Evolutionary conservation across 2,888 invertebrate species (phyloP).

Genomic region (Antheraea yamamai): DNA sequence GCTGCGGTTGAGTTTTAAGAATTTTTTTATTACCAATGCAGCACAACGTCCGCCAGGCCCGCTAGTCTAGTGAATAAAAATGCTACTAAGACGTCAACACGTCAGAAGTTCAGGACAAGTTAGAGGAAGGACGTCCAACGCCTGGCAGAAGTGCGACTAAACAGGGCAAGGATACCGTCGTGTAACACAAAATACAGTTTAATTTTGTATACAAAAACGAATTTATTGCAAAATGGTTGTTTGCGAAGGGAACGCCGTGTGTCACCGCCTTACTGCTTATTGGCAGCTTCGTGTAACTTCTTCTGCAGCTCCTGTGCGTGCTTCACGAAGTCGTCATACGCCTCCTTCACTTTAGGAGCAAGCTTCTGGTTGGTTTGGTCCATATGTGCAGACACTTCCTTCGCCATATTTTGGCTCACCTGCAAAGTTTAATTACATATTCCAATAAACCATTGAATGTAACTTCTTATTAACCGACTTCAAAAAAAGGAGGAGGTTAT

Average conservation of each 20-base stretch:
- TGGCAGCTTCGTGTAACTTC: slow-evolving; percentile 70
- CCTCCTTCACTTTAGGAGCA: slow-evolving; percentile 65
- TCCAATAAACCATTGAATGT: not conserved
- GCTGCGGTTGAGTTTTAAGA: no score
- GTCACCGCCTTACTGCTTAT: slow-evolving; percentile 55
- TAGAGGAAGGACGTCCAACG: no score
- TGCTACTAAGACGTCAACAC: no score
- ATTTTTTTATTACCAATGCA: no score
- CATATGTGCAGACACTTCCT: slow-evolving; percentile 58
- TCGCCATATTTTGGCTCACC: slow-evolving; percentile 66
- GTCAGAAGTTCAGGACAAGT: no score
- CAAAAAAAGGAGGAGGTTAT: no score
- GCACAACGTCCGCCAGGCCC: no score
- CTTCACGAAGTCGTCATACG: slow-evolving; percentile 69
- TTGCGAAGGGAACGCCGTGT: not conserved
- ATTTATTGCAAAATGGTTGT: not conserved
- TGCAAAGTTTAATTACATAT: slow-evolving; percentile 27
- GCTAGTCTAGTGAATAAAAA: no score
- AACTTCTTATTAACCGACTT: not conserved
- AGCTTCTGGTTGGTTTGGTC: slow-evolving; percentile 67
- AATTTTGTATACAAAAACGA: not conserved
- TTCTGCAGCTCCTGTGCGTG: slow-evolving; percentile 61
- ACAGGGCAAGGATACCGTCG: not conserved
- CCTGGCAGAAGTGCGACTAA: not conserved
- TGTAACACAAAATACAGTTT: not conserved